Evolutionary conservation across 2,888 invertebrate species (phyloP), one percentile per base, ranked within the genome.

Genomic region (Tupiocoris notatus): DNA sequence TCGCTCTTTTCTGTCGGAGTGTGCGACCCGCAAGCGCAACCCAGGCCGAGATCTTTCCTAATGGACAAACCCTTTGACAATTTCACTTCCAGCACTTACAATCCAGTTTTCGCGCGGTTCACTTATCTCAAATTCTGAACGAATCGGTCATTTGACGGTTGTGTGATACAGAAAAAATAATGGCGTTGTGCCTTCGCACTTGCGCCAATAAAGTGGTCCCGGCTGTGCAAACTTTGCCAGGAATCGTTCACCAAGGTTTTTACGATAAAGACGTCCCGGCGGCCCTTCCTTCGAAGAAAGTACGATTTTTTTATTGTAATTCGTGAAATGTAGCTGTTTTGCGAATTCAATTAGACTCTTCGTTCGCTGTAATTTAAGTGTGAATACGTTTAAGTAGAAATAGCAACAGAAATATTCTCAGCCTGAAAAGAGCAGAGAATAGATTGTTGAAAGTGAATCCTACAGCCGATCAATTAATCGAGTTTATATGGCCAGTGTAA

Each of bases 171-270:
- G 57, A 2, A 39, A 39, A 21, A 18, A 54, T 12, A 62, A 73
- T 73, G 73, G 73, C 73, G 20, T 62, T 73, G 18, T 54, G 63
- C 39, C 62, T 73, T 12, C 56, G 73, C 22, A 24, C 73, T 0
- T 73, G 73, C 54, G 57, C 73, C 0, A 63, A 20, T 62, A 73
- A 73, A 63, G 63, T 73, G 12, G 22, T 61, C 12, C 73, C 73
- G 1, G 58, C 70, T 6, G 73, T 73, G 20, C 73, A 73, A 21
- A 63, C 73, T 25, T 23, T 73, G 17, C 73, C 73, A 17, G 62
- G 57, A 22, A 23, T 73, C 22, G 73, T 62, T 16, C 54, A 54
- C 7, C 73, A 61, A 20, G 39, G n/a, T 39, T 61, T 20, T 23
- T 61, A 24, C 24, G 59, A 70, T 7, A 70, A 18, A 24, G 61